Evolutionary conservation across 64 coral and sea anemone species (phyloP).

Genomic region (Stylophora pistillata): DNA sequence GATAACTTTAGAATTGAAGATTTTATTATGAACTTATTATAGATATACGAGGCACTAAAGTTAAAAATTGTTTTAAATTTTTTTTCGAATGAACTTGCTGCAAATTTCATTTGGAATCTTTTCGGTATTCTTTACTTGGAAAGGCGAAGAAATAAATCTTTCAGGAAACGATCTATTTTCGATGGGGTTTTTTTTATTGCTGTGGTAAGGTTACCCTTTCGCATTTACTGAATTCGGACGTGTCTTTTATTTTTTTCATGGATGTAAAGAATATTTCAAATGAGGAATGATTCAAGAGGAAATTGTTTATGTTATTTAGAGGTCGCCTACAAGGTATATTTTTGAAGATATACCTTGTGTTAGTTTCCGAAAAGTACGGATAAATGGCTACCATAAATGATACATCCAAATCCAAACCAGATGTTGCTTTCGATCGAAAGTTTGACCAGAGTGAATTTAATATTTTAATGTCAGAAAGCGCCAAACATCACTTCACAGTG

Average conservation of each 20-base stretch:
- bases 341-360: neutral
- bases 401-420: slow-evolving; percentile 18
- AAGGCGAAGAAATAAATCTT: neutral
- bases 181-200: neutral
- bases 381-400: neutral
- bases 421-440: slow-evolving; percentile 14
- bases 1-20: neutral
- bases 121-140: neutral
- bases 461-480: slow-evolving; percentile 16
- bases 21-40: slow-evolving; percentile 1
- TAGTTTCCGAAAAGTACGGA: neutral
- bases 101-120: neutral
- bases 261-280: slow-evolving; percentile 15
- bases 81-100: neutral
- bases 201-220: slow-evolving; percentile 3
- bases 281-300: neutral
- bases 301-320: slow-evolving; percentile 27
- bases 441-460: slow-evolving; percentile 32
- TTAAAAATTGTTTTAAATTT: neutral
- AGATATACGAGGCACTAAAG: neutral
- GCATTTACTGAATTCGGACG: neutral
- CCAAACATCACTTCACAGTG: slow-evolving; percentile 36
- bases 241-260: slow-evolving; percentile 3
- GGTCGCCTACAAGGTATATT: neutral
- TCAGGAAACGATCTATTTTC: neutral